phyloP scores from a whole-genome alignment of 2,113 vertebrate species.

The Leptobrachium ailaonicum region DNA sequence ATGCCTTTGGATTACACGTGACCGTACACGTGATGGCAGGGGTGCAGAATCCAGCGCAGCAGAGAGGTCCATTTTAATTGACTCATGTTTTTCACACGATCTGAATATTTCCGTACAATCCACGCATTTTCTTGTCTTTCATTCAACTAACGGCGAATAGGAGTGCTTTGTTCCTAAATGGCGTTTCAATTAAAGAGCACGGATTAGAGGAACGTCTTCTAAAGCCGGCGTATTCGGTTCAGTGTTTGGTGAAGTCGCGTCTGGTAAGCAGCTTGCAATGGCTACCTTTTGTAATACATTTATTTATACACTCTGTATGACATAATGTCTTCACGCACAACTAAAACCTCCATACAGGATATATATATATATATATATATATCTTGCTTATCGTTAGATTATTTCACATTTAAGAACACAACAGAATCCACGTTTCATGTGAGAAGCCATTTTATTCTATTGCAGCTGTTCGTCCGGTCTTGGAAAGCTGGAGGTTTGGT shows the following conservation, averaged over 20 bases:
- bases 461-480: no score
- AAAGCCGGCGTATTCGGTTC: not conserved
- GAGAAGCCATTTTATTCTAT: no score
- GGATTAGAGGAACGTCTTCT: not conserved
- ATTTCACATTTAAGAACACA: no score
- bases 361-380: no score
- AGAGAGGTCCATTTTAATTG: constrained; percentile 6
- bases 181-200: not conserved
- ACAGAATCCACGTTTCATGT: no score
- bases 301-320: no score
- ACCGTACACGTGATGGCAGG: not conserved
- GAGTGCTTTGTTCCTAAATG: not conserved
- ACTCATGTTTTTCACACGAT: constrained; percentile 1
- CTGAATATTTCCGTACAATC: constrained; percentile 5
- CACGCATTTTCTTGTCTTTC: not conserved
- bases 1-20: no score
- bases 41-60: not conserved
- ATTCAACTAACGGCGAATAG: not conserved
- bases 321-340: no score
- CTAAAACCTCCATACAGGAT: no score
- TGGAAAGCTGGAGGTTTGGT: no score
- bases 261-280: not conserved
- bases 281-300: no score
- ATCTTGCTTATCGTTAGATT: no score
- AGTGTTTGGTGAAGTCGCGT: not conserved